phyloP scores from a whole-genome alignment of 2,888 invertebrate species.

The Oligia fasciuncula region DNA sequence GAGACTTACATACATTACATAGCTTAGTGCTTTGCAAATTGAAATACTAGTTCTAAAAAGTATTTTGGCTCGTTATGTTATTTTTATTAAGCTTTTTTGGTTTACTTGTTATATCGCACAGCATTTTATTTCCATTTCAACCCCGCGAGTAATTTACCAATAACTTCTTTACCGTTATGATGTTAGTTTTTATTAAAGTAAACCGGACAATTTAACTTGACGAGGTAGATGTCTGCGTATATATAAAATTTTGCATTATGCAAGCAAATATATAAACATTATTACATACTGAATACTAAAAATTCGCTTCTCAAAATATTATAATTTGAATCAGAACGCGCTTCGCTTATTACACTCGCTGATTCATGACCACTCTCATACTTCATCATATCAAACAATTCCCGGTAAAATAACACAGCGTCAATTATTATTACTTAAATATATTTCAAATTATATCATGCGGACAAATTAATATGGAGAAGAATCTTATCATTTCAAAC shows the following conservation, averaged over 20 bases:
- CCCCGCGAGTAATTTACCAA: constrained; percentile 1
- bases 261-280: constrained; percentile 53
- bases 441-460: constrained; percentile 70
- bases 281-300: constrained; percentile 58
- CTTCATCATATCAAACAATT: constrained; percentile 44
- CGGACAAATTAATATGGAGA: constrained; percentile 70
- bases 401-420: constrained; percentile 49
- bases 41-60: background rate
- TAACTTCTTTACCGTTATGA: background rate
- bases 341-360: constrained; percentile 67
- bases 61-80: constrained; percentile 8
- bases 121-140: constrained; percentile 39
- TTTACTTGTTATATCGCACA: constrained; percentile 55
- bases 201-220: constrained; percentile 19
- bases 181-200: constrained; percentile 30
- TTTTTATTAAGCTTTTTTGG: constrained; percentile 3
- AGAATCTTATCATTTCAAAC: constrained; percentile 80
- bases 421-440: constrained; percentile 54
- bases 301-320: constrained; percentile 70
- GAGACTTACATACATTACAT: constrained; percentile 15
- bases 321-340: constrained; percentile 55
- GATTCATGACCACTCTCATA: constrained; percentile 55
- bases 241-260: constrained; percentile 57
- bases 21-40: constrained; percentile 11
- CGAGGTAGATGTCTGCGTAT: constrained; percentile 16